Conservation (phyloP, 2,888 invertebrate genomes). For the Fabriciana adippe region DNA sequence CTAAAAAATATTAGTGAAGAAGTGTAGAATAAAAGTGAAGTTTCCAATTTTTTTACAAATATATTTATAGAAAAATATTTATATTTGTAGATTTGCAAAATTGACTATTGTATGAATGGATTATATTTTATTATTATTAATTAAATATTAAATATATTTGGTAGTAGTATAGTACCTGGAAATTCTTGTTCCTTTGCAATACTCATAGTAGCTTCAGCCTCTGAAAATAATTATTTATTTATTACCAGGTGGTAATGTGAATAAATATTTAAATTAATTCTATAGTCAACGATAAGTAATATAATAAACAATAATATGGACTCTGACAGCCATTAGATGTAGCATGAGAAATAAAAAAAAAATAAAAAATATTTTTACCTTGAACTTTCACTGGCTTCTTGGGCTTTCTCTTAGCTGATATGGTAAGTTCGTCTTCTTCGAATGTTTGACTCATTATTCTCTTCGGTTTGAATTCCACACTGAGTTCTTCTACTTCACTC, state of each 20-base stretch:
- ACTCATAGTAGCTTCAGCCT: conserved; percentile 86
- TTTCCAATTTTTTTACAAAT: no score
- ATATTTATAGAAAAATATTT: no score
- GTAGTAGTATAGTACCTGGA: conserved; percentile 61
- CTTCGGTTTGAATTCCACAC: conserved; percentile 80
- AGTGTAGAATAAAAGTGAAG: no score
- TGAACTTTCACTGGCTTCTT: conserved; percentile 84
- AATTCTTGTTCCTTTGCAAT: conserved; percentile 86
- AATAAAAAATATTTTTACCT: conserved; percentile 79
- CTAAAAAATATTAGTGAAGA: no score
- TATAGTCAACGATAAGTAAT: background rate
- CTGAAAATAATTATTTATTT: conserved; percentile 61
- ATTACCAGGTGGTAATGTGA: no score
- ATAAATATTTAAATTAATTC: no score
- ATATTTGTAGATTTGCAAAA: no score
- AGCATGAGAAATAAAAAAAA: background rate
- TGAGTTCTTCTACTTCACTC: conserved; percentile 84
- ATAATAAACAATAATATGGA: conserved; percentile 4
- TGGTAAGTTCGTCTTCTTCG: conserved; percentile 86
- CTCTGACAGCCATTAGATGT: background rate
- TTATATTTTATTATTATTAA: no score
- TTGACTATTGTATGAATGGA: no score
- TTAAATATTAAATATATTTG: background rate
- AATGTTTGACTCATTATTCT: conserved; percentile 68
- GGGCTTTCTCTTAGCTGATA: conserved; percentile 86